Evolutionary conservation across 1,140 invertebrate species (phyloP), one percentile per base, ranked within the genome.

Genomic region (Heterodera schachtii): DNA sequence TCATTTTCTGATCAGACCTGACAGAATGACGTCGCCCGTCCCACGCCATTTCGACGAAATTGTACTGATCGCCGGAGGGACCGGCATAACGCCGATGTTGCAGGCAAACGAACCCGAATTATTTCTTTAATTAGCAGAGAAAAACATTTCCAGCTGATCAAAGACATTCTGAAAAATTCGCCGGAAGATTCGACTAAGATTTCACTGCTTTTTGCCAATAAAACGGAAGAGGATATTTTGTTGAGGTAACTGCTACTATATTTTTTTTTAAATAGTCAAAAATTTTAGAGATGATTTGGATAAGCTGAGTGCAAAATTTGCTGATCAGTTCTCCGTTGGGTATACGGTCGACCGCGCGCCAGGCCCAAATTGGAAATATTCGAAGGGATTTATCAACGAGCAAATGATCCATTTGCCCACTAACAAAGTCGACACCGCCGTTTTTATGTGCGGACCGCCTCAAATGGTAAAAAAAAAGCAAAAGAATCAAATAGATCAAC

Each of bases 171-270:
- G 79, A 94, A 94, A 90, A 94, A 98, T 89, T 2, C 57, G 57
- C 91, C 93, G 7, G 91, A 92, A n/a, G 96, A 99, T 90, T 91
- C 92, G 21, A 95, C 95, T 0, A 90, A 95, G 89, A 90, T 97
- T 81, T 93, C 93, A 31, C 91, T 99, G 16, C 88, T 99, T 19
- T 99, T 95, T 92, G 98, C 97, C 3, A 99, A 99, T 91, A 95
- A 99, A 91, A 95, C 95, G 0, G 96, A 98, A 91, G 93, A 95
- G 73, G 98, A 99, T 90, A 99, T 99, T 91, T 91, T 99, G 60
- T 90, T 98, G 70, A 92, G 95, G 78, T 91, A 93, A 5, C 96
- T 98, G 41, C 8, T 44, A n/a, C n/a, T 31, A 73, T 82, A n/a
- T n/a, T n/a, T n/a, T n/a, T n/a, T n/a, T n/a, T 19, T 69, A 0